Percentiles rank a stretch among this genome's conserved stretches.
Conservation (phyloP, 2,888 invertebrate species). For the Ophion slaviceki region DNA sequence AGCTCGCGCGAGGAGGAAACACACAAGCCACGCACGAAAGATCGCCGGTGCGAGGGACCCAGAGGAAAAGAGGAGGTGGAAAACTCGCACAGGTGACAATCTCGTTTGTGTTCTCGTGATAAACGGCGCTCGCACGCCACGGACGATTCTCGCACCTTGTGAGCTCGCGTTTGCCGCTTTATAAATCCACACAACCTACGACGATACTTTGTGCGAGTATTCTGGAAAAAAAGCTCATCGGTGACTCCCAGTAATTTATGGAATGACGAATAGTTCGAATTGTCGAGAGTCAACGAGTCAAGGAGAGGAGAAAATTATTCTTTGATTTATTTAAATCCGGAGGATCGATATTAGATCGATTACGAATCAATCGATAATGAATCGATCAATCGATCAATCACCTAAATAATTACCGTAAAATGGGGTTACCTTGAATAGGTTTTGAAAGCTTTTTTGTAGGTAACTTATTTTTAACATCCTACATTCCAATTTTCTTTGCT, state of each 20-base stretch:
- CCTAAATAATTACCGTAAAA: neutral
- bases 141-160: slow-evolving; percentile 73
- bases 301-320: neutral
- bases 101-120: slow-evolving; percentile 78
- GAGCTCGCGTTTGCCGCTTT: slow-evolving; percentile 65
- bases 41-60: slow-evolving; percentile 38
- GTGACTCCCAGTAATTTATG: slow-evolving; percentile 16
- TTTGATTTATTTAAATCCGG: neutral
- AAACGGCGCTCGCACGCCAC: slow-evolving; percentile 72
- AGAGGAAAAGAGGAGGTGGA: slow-evolving; percentile 32
- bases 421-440: too few relatives aligned
- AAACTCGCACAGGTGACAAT: slow-evolving; percentile 77
- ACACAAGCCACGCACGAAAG: slow-evolving; percentile 55
- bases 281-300: slow-evolving; percentile 9
- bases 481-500: too few relatives aligned
- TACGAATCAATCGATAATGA: neutral
- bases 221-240: neutral
- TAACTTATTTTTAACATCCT: too few relatives aligned
- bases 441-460: too few relatives aligned
- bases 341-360: neutral
- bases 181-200: slow-evolving; percentile 28
- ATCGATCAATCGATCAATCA: slow-evolving; percentile 7
- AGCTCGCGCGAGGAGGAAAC: slow-evolving; percentile 13
- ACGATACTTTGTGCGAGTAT: neutral
- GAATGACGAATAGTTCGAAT: slow-evolving; percentile 40